A percentile compares a stretch with the other conserved stretches of the same genome.
phyloP scores from a whole-genome alignment of 2,888 invertebrate species.

The Thelaira solivaga region DNA sequence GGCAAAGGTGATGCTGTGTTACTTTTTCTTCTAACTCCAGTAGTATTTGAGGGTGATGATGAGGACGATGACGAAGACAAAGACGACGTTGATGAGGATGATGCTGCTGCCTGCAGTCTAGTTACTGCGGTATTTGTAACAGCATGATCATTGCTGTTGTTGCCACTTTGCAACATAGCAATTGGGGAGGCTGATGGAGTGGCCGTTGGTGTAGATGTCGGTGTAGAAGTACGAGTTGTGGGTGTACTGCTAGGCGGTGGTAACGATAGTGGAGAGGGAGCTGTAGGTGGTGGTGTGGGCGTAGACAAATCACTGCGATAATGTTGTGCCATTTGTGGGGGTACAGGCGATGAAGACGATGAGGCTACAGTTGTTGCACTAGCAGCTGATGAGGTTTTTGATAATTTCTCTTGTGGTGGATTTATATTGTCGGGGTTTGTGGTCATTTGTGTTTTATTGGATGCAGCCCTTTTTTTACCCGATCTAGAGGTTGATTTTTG shows the following conservation, averaged over 20 bases:
- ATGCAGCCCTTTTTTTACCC: constrained; percentile 75
- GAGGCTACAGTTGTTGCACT: constrained; percentile 44
- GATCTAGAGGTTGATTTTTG: constrained; percentile 71
- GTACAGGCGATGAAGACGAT: constrained; percentile 30
- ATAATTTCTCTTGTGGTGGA: constrained; percentile 66
- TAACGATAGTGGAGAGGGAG: constrained; percentile 64
- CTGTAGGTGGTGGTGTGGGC: constrained; percentile 63
- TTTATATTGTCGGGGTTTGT: constrained; percentile 45
- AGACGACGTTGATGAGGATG: constrained; percentile 50
- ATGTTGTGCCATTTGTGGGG: constrained; percentile 55
- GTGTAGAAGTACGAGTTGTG: constrained; percentile 57
- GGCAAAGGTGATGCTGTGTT: constrained; percentile 43
- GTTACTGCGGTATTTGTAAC: constrained; percentile 26
- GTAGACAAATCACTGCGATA: constrained; percentile 64
- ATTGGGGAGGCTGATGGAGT: constrained; percentile 68
- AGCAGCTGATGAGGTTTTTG: constrained; percentile 63
- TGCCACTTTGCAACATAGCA: constrained; percentile 67
- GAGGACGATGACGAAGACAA: constrained; percentile 58
- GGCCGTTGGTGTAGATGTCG: constrained; percentile 59
- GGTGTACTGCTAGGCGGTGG: constrained; percentile 64
- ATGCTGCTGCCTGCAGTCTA: constrained; percentile 57
- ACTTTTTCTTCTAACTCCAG: constrained; percentile 31
- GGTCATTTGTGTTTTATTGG: constrained; percentile 64
- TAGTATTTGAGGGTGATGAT: constrained; percentile 34
- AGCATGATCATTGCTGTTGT: constrained; percentile 27